Evolutionary conservation across 2,113 vertebrate genomes (phyloP), one percentile per base, ranked within the genome.

Genomic region (Microcebus ravelobensis): DNA sequence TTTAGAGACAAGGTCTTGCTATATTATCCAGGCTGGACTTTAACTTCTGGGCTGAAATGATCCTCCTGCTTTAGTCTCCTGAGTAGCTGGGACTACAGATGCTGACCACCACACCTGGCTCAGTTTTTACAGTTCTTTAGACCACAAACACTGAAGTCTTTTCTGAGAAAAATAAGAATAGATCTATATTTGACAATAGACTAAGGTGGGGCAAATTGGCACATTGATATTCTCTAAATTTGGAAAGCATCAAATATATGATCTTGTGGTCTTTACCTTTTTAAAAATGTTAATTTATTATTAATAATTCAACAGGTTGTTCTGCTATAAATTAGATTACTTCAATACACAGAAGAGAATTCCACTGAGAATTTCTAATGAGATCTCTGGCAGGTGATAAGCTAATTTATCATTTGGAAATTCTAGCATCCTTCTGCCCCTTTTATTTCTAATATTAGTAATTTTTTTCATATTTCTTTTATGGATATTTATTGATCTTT

Each of bases 311-410:
- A 88, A 94, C 92, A 98, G 52, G 45, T 93, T 77, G 97, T 96
- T 97, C 96, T 59, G 96, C 98, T 97, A 97, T 96, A 97, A 97
- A 91, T 61, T 61, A 42, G 50, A 96, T 65, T 94, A 65, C 86
- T 89, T 98, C 70, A 79, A 36, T 74, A 96, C 48, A 87, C 65
- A 94, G 95, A 76, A 96, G 83, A 45, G 70, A 73, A 48, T 48
- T 48, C 45, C 45, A 48, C 45, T 48, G 7, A 48, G 45, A 10
- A 45, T 73, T 42, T 96, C 42, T 96, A 97, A 98, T 95, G 65
- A 97, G 86, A 96, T 73, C 84, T 96, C 84, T 95, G 96, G 68
- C 95, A 97, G 45, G 73, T 97, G 96, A 97, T 98, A 98, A 96
- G 71, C 96, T 97, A 96, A 98, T 98, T 96, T 98, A 84, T 96